Conservation (phyloP, 2,797 vertebrate genomes). For the Muscicapa comitata region DNA sequence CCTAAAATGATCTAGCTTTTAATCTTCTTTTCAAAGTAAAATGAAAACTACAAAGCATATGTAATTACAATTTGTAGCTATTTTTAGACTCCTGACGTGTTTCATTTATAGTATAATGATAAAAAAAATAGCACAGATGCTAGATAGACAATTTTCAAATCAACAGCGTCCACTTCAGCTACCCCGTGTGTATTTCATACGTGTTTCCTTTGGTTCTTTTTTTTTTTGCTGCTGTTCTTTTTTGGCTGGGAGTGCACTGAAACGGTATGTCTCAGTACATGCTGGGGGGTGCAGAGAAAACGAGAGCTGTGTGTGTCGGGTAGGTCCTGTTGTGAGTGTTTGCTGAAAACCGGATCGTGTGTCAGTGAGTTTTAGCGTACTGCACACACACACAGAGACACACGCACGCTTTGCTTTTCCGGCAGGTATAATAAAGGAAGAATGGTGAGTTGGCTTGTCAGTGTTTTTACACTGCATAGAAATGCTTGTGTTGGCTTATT, state of each 20-base stretch:
- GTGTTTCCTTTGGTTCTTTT: background rate
- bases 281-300: background rate
- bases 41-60: constrained; percentile 31
- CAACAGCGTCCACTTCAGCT: background rate
- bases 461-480: background rate
- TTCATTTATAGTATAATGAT: constrained; percentile 35
- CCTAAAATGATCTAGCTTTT: constrained; percentile 37
- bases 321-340: background rate
- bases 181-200: background rate
- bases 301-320: background rate
- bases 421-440: constrained; percentile 38
- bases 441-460: background rate
- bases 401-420: background rate
- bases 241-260: background rate
- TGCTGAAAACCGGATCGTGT: background rate
- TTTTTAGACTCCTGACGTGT: constrained; percentile 54
- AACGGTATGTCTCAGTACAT: background rate
- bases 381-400: background rate
- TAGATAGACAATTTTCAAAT: constrained; percentile 1
- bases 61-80: constrained; percentile 48
- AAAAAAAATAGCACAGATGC: constrained; percentile 18
- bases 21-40: constrained; percentile 51
- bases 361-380: background rate
- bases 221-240: background rate
- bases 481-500: constrained; percentile 1